A percentile compares a stretch with the other conserved stretches of the same genome.
These are phyloP conservation scores for Musca domestica DNA, from an alignment of 1,140 invertebrate genomes.

Conservation along the genomic window DNA sequence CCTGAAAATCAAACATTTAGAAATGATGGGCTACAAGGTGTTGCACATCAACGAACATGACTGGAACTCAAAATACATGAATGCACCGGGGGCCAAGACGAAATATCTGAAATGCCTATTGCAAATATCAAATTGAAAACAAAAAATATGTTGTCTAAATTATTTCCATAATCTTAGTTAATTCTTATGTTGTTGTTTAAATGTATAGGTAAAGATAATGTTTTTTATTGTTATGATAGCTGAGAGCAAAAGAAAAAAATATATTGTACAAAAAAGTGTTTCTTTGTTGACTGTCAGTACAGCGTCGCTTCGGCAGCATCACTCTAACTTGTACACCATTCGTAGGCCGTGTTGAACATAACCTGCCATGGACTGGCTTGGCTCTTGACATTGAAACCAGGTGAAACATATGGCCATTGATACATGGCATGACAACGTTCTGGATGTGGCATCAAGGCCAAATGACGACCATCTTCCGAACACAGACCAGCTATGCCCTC, in stretches of 20 bases:
- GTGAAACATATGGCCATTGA: conserved; percentile 79
- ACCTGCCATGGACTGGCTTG: conserved; percentile 80
- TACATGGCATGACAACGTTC: conserved; percentile 83
- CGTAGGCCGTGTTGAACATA: conserved; percentile 89
- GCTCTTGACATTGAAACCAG: conserved; percentile 43
- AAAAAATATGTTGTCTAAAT: not conserved
- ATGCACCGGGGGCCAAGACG: conserved; percentile 46
- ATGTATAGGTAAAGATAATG: not conserved
- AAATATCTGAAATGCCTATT: conserved; percentile 53
- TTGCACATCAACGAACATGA: conserved; percentile 56
- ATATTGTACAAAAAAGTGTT: conserved; percentile 6
- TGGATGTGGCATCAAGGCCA: conserved; percentile 98
- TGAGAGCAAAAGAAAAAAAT: not conserved
- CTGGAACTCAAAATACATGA: conserved; percentile 58
- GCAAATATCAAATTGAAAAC: conserved; percentile 34
- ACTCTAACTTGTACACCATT: conserved; percentile 61
- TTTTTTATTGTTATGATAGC: conserved; percentile 8
- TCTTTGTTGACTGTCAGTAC: not conserved
- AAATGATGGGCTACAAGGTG: conserved; percentile 63
- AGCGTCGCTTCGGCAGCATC: not conserved
- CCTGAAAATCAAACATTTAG: conserved; percentile 59
- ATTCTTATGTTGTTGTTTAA: not conserved
- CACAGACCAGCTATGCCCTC: conserved; percentile 85
- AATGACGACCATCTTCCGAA: conserved; percentile 84
- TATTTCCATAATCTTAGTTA: not conserved